Base-by-base conservation (phyloP, 2,797 vertebrate genomes). In the Trachops cirrhosus region DNA sequence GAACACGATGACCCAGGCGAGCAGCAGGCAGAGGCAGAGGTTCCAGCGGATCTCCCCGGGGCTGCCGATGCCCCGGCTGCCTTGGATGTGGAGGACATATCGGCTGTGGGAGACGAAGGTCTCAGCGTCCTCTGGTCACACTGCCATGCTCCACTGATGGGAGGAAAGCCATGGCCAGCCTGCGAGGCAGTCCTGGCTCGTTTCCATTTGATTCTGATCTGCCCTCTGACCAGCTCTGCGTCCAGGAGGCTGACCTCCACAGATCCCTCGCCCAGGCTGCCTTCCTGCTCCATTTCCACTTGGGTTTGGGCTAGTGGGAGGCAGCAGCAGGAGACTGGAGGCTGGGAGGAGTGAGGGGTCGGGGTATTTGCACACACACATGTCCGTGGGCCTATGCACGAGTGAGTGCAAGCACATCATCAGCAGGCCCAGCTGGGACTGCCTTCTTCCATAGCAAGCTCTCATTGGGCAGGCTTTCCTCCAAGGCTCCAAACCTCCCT, bases 41-140 rank as follows among this genome's bases (percentile, higher is more conserved):
- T 99, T 99, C 98, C 98, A 99, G 74, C 98, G 98, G 95, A 99
- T 98, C 32, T 89, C 97, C 77, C 99, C 99, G 0, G 98, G 99
- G 91, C 98, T 97, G 44, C 98, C 98, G 0, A 99, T 99, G 92
- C 99, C 99, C 26, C 96, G 98, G 96, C 99, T 99, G 34, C 98
- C 98, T 97, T 99, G 98, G 97, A 99, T 99, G 95, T 99, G 99
- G 29, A 99, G 98, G 68, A 99, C 98, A 0, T 99, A 99, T 29
- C 98, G 98, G 97, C 99, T 99, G 91, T 62, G 84, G 91, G 46
- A 97, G 97, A 92, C 16, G 96, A 50, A 94, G 16, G 10, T 0
- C 0, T 37, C 52, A 93, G 68, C 1, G 0, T 41, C 52, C 39
- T 62, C 67, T 44, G 80, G 50, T 57, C 70, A 19, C 5, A 21